A percentile compares a stretch with the other conserved stretches of the same genome.
Conservation (phyloP, 2,888 invertebrate genomes). For the Trilocha varians region DNA sequence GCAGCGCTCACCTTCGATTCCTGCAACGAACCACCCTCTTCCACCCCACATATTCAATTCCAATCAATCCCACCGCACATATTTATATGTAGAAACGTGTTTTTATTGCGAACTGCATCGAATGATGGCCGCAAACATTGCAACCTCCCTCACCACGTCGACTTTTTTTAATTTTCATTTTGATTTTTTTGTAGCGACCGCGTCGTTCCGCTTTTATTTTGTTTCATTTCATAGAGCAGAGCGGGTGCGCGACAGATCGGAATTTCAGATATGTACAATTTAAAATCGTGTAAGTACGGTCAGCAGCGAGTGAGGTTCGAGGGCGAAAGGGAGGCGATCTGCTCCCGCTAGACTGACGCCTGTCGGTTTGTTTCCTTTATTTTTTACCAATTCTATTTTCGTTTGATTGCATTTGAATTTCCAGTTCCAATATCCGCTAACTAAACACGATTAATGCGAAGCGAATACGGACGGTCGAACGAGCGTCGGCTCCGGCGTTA, state of each 20-base stretch:
- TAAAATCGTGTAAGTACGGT: conserved; percentile 74
- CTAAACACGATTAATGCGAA: conserved; percentile 74
- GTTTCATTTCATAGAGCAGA: conserved; percentile 73
- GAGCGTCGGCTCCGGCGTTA: conserved; percentile 31
- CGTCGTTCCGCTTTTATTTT: conserved; percentile 68
- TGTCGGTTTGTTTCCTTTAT: conserved; percentile 71
- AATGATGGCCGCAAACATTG: conserved; percentile 71
- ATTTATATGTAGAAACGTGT: conserved; percentile 67
- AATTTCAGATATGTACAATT: conserved; percentile 74
- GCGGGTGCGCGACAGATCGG: conserved; percentile 72
- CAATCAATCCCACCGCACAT: conserved; percentile 70
- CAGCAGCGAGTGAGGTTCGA: conserved; percentile 40
- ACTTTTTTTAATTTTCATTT: conserved; percentile 72
- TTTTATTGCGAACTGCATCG: conserved; percentile 71
- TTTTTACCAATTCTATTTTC: conserved; percentile 72
- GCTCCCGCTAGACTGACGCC: conserved; percentile 67
- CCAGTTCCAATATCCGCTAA: conserved; percentile 73
- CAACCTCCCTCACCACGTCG: conserved; percentile 59
- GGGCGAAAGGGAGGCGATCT: conserved; percentile 34
- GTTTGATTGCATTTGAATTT: conserved; percentile 74
- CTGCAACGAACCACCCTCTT: conserved; percentile 29
- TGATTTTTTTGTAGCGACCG: conserved; percentile 68
- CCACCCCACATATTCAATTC: conserved; percentile 68
- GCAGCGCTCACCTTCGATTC: conserved; percentile 68
- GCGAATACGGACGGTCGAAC: conserved; percentile 55